A percentile compares a stretch with the other conserved stretches of the same genome.
These are phyloP conservation scores for Corythoichthys intestinalis DNA, from an alignment of 2,113 vertebrate genomes.

Conservation along the genomic window DNA sequence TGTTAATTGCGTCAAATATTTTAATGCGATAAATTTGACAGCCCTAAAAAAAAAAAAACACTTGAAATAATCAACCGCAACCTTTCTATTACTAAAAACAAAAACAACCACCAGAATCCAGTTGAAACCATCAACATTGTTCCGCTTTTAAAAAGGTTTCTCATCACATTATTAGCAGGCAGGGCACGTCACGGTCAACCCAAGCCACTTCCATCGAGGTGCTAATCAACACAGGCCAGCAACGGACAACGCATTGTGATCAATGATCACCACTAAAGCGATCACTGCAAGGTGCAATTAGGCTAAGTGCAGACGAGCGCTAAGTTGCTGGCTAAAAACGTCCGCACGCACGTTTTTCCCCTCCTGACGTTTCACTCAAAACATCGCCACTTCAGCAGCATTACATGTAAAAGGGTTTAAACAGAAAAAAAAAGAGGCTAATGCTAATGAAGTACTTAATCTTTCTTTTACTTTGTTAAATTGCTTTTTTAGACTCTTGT, in stretches of 20 bases:
- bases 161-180: neutral
- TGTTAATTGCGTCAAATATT: no score
- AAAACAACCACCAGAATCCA: neutral
- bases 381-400: neutral
- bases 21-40: no score
- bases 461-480: constrained; percentile 2
- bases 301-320: constrained; percentile 2
- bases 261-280: neutral
- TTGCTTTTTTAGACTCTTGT: neutral
- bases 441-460: neutral
- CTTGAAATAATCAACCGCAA: neutral
- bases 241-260: neutral
- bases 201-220: neutral
- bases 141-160: neutral
- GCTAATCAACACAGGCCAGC: neutral
- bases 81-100: neutral
- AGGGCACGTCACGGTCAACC: neutral
- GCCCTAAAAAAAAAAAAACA: neutral
- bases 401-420: neutral
- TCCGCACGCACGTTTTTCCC: neutral
- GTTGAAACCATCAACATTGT: neutral
- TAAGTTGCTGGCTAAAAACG: constrained; percentile 1
- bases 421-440: neutral
- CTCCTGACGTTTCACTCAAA: constrained; percentile 2
- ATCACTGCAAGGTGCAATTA: constrained; percentile 1